These are phyloP conservation scores for Lontra canadensis DNA, from an alignment of 2,113 vertebrate genomes.

Conservation along the genomic window DNA sequence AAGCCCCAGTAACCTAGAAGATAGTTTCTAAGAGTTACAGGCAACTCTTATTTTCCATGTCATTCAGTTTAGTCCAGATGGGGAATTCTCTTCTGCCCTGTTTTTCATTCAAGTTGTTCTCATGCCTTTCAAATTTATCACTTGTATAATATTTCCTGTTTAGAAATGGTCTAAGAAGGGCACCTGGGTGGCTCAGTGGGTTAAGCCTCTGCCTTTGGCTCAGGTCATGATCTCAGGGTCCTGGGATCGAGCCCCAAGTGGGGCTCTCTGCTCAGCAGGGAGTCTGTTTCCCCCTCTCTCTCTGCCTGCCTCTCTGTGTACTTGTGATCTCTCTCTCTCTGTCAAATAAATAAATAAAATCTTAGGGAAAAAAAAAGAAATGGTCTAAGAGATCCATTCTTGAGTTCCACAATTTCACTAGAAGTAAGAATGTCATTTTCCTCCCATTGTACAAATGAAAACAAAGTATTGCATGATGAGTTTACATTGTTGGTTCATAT, in stretches of 20 bases:
- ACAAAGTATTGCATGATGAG: background rate
- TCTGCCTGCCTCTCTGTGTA: no score
- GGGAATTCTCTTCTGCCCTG: background rate
- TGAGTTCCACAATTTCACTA: background rate
- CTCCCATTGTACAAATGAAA: background rate
- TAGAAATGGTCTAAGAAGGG: background rate
- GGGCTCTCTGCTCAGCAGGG: no score
- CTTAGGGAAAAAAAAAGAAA: background rate
- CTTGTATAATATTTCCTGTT: background rate
- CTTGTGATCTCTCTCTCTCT: no score
- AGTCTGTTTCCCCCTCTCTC: no score
- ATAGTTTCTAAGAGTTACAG: background rate
- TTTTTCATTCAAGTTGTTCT: background rate
- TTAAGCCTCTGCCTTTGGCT: no score
- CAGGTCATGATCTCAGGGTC: no score
- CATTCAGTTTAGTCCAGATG: background rate
- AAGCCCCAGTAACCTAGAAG: background rate
- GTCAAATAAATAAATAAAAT: no score
- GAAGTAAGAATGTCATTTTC: background rate
- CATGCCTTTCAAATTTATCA: background rate
- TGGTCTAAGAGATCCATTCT: background rate
- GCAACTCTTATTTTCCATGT: background rate
- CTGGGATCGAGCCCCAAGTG: no score
- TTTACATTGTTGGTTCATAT: background rate
- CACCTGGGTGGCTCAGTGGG: no score